Evolutionary conservation across 2,888 invertebrate genomes (phyloP), one percentile per base, ranked within the genome.

Genomic region (Dioctria linearis): DNA sequence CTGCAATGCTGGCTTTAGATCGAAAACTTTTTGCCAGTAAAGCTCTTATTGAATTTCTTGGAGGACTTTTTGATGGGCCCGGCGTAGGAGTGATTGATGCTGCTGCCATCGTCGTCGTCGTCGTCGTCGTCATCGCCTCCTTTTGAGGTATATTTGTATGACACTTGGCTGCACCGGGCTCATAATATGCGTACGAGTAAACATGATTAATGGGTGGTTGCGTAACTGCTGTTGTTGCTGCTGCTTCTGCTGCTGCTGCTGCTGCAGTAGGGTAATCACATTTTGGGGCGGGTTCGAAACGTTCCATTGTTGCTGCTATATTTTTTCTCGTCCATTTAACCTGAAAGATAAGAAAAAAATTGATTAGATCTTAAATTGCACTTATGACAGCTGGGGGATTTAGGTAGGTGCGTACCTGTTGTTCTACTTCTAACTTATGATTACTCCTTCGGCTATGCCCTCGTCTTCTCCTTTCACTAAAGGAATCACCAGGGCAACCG

Each of bases 171-270:
- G 92, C 91, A 5, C 93, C 93, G 0, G 93, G 92, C 86, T 95
- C 95, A 87, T 95, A 95, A 87, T 95, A 95, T 9, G 95, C 95
- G 88, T 95, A 95, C 42, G 95, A 94, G 88, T 95, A 95, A 85
- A 95, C 95, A 75, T 89, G 89, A 79, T 88, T 88, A 6, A 86
- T 86, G 3, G 88, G 86, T 46, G 80, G 51, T 61, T 75, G 81
- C 13, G 79, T 63, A 65, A 57, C 43, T 71, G 71, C 9, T 25
- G 25, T 25, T 25, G 25, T 25, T 25, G 25, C 25, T 25, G 25
- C 25, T 25, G 25, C 25, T 25, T 25, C 25, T 25, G 25, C 25
- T 25, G 25, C 25, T 25, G 25, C 25, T 25, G 25, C 25, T 25
- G 25, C 25, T 25, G 25, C 25, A 25, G 25, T 25, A 25, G 25